Percentiles rank a stretch among this genome's conserved stretches.
Conservation (phyloP, 2,888 invertebrate species). For the Myopa testacea region DNA sequence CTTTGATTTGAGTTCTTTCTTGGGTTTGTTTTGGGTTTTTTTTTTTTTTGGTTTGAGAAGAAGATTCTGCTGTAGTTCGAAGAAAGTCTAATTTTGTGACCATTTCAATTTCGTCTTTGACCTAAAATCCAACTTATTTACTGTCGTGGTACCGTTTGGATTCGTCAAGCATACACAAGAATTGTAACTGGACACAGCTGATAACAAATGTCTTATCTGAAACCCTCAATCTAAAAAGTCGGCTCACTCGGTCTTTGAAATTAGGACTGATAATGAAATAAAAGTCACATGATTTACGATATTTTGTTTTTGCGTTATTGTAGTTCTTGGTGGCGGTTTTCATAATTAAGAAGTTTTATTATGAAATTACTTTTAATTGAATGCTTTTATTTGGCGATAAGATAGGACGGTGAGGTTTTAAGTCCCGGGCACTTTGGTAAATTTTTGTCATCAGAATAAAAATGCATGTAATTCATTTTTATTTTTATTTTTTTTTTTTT, state of each 20-base stretch:
- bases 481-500: no score
- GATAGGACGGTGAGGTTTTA: neutral
- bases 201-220: neutral
- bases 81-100: neutral
- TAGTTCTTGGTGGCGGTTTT: neutral
- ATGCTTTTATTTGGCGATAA: neutral
- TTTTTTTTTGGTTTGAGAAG: no score
- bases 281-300: neutral
- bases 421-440: neutral
- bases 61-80: neutral
- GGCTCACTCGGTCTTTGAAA: neutral
- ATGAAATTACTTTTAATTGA: neutral
- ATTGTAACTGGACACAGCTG: neutral
- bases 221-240: neutral
- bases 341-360: neutral
- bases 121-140: neutral
- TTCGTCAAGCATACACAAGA: no score
- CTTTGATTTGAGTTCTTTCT: no score
- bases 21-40: no score
- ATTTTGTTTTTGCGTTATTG: neutral
- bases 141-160: neutral
- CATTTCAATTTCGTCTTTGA: neutral
- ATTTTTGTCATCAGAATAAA: no score
- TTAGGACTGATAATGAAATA: neutral
- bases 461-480: no score